These are phyloP conservation scores for Lepidochrysops patricia DNA, from an alignment of 2,888 invertebrate genomes.

Conservation along the genomic window DNA sequence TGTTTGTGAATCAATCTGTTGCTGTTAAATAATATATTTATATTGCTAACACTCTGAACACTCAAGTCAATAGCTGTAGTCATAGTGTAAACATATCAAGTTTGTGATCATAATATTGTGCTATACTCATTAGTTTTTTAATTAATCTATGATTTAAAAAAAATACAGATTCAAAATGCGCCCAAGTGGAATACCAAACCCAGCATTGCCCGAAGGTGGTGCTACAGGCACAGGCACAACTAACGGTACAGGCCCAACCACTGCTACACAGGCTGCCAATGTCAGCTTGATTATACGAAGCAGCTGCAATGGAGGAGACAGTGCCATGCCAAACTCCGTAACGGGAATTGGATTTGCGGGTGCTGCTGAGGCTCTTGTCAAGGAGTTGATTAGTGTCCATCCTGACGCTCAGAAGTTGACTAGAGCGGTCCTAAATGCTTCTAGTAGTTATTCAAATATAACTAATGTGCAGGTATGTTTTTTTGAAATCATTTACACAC, in stretches of 20 bases:
- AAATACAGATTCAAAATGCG: constrained; percentile 74
- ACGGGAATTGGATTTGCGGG: constrained; percentile 52
- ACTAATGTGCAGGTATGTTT: constrained; percentile 55
- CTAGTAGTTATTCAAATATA: constrained; percentile 65
- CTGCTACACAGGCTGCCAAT: constrained; percentile 39
- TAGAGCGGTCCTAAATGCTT: constrained; percentile 68
- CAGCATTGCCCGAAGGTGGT: constrained; percentile 64
- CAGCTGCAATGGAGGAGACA: constrained; percentile 58
- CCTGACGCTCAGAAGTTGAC: constrained; percentile 70
- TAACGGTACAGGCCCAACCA: constrained; percentile 29
- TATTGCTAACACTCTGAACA: neutral
- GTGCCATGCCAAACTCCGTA: constrained; percentile 42
- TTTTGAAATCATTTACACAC: neutral
- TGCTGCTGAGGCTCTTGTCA: constrained; percentile 53
- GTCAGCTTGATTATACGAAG: constrained; percentile 47
- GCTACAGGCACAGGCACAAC: constrained; percentile 56
- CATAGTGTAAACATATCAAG: neutral
- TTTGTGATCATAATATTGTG: neutral
- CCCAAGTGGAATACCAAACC: constrained; percentile 61
- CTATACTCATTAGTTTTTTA: too few species aligned
- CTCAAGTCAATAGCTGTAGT: neutral
- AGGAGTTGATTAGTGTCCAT: constrained; percentile 61
- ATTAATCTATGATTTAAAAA: too few species aligned
- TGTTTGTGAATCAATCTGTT: neutral
- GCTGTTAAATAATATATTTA: neutral